Percentiles rank a stretch among this genome's conserved stretches.
phyloP scores from a whole-genome alignment of 2,113 vertebrate genomes.

The Pseudorectes ferrugineus region DNA sequence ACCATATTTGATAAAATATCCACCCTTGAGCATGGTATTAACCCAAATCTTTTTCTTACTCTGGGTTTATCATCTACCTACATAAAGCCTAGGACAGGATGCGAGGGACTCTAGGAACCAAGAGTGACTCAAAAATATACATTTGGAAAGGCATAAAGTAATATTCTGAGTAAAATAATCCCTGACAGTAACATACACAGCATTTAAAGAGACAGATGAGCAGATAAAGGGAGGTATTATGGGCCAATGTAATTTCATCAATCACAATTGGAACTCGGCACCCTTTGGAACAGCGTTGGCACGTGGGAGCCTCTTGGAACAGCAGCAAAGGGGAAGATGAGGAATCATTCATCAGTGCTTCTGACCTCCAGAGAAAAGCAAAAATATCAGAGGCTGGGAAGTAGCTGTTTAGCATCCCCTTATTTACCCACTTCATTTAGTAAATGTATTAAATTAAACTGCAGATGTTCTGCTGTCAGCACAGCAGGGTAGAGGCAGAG shows the following conservation, averaged over 20 bases:
- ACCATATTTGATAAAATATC: not conserved
- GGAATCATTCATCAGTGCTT: not conserved
- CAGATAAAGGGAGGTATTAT: not conserved
- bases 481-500: slow-evolving; percentile 42
- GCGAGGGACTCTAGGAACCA: not conserved
- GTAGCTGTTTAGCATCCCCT: slow-evolving; percentile 62
- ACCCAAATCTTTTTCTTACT: not conserved
- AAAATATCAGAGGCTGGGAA: slow-evolving; percentile 57
- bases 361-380: slow-evolving; percentile 55
- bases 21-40: not conserved
- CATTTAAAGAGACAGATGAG: slow-evolving; percentile 23
- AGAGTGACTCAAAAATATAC: not conserved
- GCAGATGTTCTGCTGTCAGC: slow-evolving; percentile 76
- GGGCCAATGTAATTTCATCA: not conserved
- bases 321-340: not conserved
- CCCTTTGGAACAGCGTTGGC: not conserved
- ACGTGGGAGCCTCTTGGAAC: not conserved
- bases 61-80: not conserved
- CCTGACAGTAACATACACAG: not conserved
- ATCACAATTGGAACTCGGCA: not conserved
- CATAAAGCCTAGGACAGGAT: not conserved
- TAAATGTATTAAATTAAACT: slow-evolving; percentile 75
- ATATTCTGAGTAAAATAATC: not conserved
- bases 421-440: slow-evolving; percentile 73
- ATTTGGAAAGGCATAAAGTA: not conserved